Evolutionary conservation across 2,797 vertebrate species (phyloP), one percentile per base, ranked within the genome.

Genomic region (Oryzias dopingdopingensis): DNA sequence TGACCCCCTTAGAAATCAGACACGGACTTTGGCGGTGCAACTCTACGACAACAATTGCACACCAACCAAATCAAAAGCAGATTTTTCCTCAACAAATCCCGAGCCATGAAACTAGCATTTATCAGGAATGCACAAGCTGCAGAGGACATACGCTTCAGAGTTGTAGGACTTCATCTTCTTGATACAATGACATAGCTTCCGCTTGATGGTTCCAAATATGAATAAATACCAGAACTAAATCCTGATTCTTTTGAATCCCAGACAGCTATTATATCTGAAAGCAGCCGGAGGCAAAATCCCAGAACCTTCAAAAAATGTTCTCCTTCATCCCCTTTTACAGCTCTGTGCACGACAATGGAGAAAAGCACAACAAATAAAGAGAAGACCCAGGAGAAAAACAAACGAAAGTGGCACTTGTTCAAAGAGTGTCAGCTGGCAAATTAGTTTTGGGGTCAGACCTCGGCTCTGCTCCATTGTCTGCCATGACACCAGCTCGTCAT

Each of bases 381-480:
- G 40, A 69, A 60, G 74, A 74, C 71, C 32, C 29, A 42, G 80
- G 47, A 73, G 58, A 32, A 80, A 85, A 91, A 88, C 84, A 89
- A 87, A 90, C 80, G 76, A 86, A 80, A 85, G 70, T 61, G 61
- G 67, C 74, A 78, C 79, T 80, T 81, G 51, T 79, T 70, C 62
- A 85, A 82, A 74, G 75, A 82, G 70, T 67, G 81, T 86, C 86
- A 87, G 65, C 76, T 78, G 81, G 66, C 75, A 87, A 89, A 90
- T 91, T 89, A 89, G 85, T 90, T 79, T 75, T 67, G 67, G 84
- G 90, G 88, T 91, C 89, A 90, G 72, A 81, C 65, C 59, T 52
- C 42, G 72, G 69, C 74, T 75, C 64, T 37, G 29, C 26, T 59
- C 81, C 62, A 88, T 92, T 92, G 88, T 92, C 81, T 45, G 56